Evolutionary conservation across 2,797 vertebrate genomes (phyloP).

Genomic region (Falco novaeseelandiae): DNA sequence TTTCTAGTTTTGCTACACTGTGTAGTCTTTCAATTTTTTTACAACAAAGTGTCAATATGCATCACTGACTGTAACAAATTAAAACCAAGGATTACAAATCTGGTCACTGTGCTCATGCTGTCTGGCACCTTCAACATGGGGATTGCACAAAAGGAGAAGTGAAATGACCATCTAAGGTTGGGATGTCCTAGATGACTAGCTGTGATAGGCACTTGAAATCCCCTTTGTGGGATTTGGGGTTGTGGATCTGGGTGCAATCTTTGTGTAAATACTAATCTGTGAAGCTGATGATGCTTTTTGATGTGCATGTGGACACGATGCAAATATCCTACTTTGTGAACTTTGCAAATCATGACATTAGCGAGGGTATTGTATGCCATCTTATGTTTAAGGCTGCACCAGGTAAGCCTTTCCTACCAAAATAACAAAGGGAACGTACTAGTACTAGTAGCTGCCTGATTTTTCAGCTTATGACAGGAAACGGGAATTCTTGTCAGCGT

Average conservation of each 20-base stretch:
- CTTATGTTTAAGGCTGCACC: not conserved
- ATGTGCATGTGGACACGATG: not conserved
- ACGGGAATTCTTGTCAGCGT: not conserved
- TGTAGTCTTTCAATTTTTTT: not conserved
- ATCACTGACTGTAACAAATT: not conserved
- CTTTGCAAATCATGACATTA: not conserved
- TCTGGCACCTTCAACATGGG: accelerated
- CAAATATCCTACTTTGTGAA: not conserved
- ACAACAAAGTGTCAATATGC: not conserved
- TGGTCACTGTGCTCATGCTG: not conserved
- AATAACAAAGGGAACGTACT: not conserved
- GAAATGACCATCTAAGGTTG: not conserved
- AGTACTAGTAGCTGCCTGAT: not conserved
- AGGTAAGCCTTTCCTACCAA: not conserved
- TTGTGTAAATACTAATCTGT: not conserved
- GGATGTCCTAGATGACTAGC: not conserved
- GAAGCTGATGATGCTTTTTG: not conserved
- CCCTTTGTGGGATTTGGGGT: not conserved
- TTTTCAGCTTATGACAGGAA: not conserved
- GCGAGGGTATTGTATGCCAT: not conserved
- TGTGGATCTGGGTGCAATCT: not conserved
- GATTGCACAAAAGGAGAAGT: not conserved
- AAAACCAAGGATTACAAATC: not conserved
- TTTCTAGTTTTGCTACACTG: not conserved
- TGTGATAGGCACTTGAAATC: not conserved